Percentiles rank a stretch among this genome's conserved stretches.
These are phyloP conservation scores for Zosterops japonicus DNA, from an alignment of 2,113 vertebrate species.

Conservation along the genomic window DNA sequence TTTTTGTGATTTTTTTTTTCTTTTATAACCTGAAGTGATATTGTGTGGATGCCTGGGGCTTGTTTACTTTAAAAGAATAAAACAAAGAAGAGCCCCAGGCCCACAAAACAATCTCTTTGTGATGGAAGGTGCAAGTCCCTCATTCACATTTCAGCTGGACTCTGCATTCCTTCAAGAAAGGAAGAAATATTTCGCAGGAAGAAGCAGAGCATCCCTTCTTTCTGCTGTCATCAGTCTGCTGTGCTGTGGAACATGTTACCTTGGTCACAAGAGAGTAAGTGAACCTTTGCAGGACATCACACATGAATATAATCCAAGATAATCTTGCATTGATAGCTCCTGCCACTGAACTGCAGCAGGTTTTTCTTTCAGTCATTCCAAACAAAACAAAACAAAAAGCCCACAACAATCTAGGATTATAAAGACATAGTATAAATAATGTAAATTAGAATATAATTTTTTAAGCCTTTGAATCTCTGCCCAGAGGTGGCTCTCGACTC, in stretches of 20 bases:
- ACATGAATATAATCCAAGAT: constrained; percentile 50
- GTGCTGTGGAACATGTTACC: constrained; percentile 41
- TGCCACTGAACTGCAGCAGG: constrained; percentile 57
- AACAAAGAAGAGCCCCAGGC: constrained; percentile 3
- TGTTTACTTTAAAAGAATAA: background rate
- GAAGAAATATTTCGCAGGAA: constrained; percentile 33
- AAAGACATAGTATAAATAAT: constrained; percentile 79
- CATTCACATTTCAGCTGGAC: constrained; percentile 43
- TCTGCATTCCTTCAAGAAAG: constrained; percentile 47
- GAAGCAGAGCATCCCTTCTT: background rate
- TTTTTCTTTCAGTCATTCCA: constrained; percentile 64
- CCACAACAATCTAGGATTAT: constrained; percentile 70
- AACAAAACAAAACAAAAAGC: constrained; percentile 36
- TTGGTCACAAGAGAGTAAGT: constrained; percentile 59
- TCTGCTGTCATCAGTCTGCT: constrained; percentile 38
- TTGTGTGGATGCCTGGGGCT: background rate
- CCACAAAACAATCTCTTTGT: constrained; percentile 46
- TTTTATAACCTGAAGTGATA: constrained; percentile 55
- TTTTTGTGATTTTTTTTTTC: background rate
- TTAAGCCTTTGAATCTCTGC: constrained; percentile 70
- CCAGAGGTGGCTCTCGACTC: constrained; percentile 61
- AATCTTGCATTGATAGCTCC: constrained; percentile 67
- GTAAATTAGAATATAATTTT: constrained; percentile 71
- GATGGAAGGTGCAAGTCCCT: constrained; percentile 54
- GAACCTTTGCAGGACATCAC: constrained; percentile 51